phyloP scores from a whole-genome alignment of 2,797 vertebrate genomes.

The Lithobates sylvaticus region DNA sequence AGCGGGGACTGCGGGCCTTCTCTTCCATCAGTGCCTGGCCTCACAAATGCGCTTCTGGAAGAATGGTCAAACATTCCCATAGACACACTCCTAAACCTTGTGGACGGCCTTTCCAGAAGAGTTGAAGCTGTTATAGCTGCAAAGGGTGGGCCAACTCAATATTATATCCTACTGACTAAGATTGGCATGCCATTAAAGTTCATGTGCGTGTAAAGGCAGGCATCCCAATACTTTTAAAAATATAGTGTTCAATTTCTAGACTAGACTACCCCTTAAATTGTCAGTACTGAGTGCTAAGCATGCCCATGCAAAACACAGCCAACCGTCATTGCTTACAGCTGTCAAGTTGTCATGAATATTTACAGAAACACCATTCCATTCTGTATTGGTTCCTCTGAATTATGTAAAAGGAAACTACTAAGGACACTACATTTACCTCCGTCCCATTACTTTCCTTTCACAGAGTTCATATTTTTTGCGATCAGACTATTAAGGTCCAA shows the following conservation, averaged over 20 bases:
- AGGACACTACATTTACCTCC: constrained; percentile 24
- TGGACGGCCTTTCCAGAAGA: no score
- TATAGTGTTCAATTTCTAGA: not conserved
- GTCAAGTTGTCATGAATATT: constrained; percentile 46
- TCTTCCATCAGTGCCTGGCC: no score
- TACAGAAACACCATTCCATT: constrained; percentile 9
- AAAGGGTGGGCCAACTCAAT: no score
- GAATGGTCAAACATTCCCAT: no score
- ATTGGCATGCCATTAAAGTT: no score
- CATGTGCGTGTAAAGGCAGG: no score
- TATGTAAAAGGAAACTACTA: constrained; percentile 28
- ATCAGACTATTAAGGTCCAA: constrained; percentile 65
- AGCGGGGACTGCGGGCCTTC: no score
- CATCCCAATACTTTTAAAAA: no score
- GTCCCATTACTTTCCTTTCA: constrained; percentile 40
- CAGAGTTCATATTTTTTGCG: constrained; percentile 43
- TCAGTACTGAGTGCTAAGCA: not conserved
- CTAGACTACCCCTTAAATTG: not conserved
- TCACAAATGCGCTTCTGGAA: no score
- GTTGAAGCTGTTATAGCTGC: no score
- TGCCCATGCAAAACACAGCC: constrained; percentile 1
- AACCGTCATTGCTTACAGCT: constrained; percentile 3
- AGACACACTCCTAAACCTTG: no score
- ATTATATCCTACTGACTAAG: no score
- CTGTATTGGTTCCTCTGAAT: constrained; percentile 3